Evolutionary conservation across 2,797 vertebrate species (phyloP), one percentile per base, ranked within the genome.

Genomic region (Anolis apletophallus): DNA sequence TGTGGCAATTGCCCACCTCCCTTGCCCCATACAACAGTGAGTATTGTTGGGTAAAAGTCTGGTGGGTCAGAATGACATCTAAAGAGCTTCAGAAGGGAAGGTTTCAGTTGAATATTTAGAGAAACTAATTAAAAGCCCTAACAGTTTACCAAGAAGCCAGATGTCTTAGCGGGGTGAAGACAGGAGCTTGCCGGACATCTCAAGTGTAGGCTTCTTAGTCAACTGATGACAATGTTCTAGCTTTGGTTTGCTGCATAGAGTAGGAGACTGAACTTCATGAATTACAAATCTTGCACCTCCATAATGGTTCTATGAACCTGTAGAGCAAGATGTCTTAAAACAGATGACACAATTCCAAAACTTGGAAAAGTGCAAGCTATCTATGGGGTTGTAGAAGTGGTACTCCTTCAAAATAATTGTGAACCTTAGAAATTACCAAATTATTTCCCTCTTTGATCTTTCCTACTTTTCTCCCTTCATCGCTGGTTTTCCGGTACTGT

Each of bases 381-480:
- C 61, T 64, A 23, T 11, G 12, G 61, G 26, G 29, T 12, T 64
- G 26, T 64, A 10, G 26, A 19, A 64, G 61, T 64, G 17, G 10
- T 3, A 64, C 10, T 64, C 61, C 26, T 64, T 11, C 26, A 64
- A 64, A 64, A 64, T 3, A 12, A 64, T 14, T 34, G 32, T 34
- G 32, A 32, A 69, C 36, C 29, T 67, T 23, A 32, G 85, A 34
- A 32, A n/a, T 74, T 29, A 32, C 52, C 91, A 86, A 86, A 50
- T 4, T 11, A 34, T 91, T 88, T 87, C 1, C 26, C 84, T 11
- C 13, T 55, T 76, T 92, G 87, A 90, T 93, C 91, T 82, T 71
- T 88, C 32, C 32, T 2, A 23, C 10, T 80, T 93, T 93, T 3
- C 46, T 88, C 91, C 92, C 55, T 90, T 84, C 83, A 84, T 80